These are phyloP conservation scores for Drosophila tanythrix DNA, from an alignment of 2,888 invertebrate species.

Conservation along the genomic window DNA sequence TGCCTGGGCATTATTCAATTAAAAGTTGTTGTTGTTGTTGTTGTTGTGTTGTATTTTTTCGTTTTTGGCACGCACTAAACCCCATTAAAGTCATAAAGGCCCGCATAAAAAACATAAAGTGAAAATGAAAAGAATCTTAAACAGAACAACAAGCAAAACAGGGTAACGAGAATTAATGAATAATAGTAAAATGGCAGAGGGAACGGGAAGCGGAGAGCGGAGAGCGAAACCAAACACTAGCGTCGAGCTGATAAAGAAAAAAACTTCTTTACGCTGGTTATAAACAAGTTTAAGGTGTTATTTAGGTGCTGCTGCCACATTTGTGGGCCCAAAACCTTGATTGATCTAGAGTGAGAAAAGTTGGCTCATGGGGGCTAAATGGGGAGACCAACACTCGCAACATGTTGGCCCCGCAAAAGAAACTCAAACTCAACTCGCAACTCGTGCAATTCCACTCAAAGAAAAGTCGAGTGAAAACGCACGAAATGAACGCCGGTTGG, in stretches of 20 bases:
- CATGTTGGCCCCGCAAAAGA: conserved; percentile 58
- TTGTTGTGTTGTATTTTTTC: conserved; percentile 40
- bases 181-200: conserved; percentile 38
- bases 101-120: conserved; percentile 83
- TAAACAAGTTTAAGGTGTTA: conserved; percentile 77
- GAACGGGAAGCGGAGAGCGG: not conserved
- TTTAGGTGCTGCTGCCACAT: conserved; percentile 48
- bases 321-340: conserved; percentile 48
- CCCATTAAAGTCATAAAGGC: conserved; percentile 84
- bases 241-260: conserved; percentile 28
- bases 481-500: conserved; percentile 60
- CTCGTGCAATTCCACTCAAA: conserved; percentile 64
- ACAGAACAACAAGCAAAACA: conserved; percentile 48
- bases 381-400: conserved; percentile 48
- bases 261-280: conserved; percentile 20
- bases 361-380: not conserved
- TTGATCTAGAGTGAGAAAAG: conserved; percentile 47
- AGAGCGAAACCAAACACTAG: not conserved
- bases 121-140: conserved; percentile 83
- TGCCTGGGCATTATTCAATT: conserved; percentile 82
- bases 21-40: conserved; percentile 71
- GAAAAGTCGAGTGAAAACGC: conserved; percentile 60
- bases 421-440: conserved; percentile 44
- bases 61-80: conserved; percentile 85
- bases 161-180: conserved; percentile 60